Evolutionary conservation across 2,113 vertebrate species (phyloP), one percentile per base, ranked within the genome.

Genomic region (Eira barbara): DNA sequence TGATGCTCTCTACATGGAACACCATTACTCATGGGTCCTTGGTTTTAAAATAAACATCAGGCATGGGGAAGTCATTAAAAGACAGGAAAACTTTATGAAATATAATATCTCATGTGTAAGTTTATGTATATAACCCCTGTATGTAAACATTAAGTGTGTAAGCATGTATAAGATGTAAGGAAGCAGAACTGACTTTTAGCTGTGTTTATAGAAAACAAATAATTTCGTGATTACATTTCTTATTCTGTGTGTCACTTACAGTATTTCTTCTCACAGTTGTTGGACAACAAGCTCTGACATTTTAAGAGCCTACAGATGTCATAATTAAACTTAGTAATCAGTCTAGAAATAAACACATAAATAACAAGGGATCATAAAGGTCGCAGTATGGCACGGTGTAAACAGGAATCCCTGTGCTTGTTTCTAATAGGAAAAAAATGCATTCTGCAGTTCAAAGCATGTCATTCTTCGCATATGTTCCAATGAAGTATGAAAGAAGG

Each of bases 271-370:
- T 91, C 67, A 29, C 42, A 21, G 90, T 98, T 98, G 88, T 98
- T 94, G 83, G 93, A 95, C 88, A 97, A 94, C 83, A 95, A 95
- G 39, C 69, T 96, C 93, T 96, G 97, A 97, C 94, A 91, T 85
- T 89, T 97, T 97, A 97, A 98, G 97, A 98, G 31, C 14, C 79
- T 95, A 57, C 89, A 97, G 96, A 93, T 98, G 94, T 98, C 97
- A 90, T 95, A 98, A 98, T 98, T 98, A 98, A 98, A 96, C 89
- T 97, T 91, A 90, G 92, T 97, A 98, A 98, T 98, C 97, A 98
- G 92, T 82, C 31, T 91, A 94, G 82, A 98, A 97, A 98, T 98
- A 98, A 98, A 98, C 97, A 98, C 96, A 96, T 98, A 98, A 97
- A 98, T 96, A 97, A 45, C 9, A 93, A 93, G 80, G 69, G 82